Base-by-base conservation (phyloP, 2,113 vertebrate genomes). In the Cyanoramphus novaezelandiae region DNA sequence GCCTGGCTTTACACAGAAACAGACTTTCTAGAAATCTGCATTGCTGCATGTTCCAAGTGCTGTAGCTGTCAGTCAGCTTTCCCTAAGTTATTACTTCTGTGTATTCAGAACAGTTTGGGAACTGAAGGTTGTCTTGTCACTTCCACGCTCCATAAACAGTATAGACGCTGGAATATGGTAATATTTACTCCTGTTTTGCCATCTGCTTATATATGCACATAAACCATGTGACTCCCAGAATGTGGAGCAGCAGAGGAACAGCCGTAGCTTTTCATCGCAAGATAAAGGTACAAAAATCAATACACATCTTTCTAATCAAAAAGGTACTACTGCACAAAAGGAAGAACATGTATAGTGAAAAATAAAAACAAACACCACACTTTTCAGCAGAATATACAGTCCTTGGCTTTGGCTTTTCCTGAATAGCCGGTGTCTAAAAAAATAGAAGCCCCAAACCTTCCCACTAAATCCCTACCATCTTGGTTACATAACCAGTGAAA, bases 111-210 rank as follows among this genome's bases (percentile, higher is more conserved):
- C 75, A 52, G 47, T 90, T 88, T 90, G 92, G 92, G 90, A 96
- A 41, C 75, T 78, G 88, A 83, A 75, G 60, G 88, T 41, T 92
- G 60, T 83, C 86, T 44, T 83, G 64, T 88, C 88, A 64, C 50
- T 78, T 94, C 71, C 59, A 96, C 4, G 1, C 79, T 88, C 90
- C 75, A 88, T 35, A 50, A 96, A 86, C 85, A 94, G 43, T 41
- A 70, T 1, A 75, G 77, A 64, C 33, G 27, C 55, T 86, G 57
- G 80, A 86, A 94, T 44, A 68, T 44, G 62, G 60, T 41, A 91
- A 82, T 93, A 84, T 96, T 96, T 96, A 94, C 88, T 84, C 90
- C 80, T 86, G 64, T 52, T 94, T 95, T 96, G 55, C 92, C 86
- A 91, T 76, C 95, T 94, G 92, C 69, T 96, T 93, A 71, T 78